Percentiles rank a stretch among this genome's conserved stretches.
These are phyloP conservation scores for Capitella teleta DNA, from an alignment of 1,140 invertebrate genomes.

Conservation along the genomic window DNA sequence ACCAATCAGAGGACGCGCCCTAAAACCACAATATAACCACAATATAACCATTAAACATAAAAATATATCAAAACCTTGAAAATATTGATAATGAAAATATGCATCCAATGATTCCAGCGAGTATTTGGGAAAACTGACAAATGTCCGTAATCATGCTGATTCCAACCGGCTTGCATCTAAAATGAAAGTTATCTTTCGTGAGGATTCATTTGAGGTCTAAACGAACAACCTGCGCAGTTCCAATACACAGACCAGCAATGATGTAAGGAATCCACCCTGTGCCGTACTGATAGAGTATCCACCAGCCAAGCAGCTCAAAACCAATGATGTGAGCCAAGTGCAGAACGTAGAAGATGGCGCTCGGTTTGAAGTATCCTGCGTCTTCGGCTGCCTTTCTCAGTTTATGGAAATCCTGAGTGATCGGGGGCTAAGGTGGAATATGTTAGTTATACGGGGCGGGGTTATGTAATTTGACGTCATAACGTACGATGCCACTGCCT, in stretches of 20 bases:
- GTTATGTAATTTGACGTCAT: neutral
- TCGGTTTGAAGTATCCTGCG: conserved; percentile 26
- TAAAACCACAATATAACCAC: neutral
- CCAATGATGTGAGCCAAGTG: conserved; percentile 29
- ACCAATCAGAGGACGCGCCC: conserved; percentile 17
- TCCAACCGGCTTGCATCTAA: conserved; percentile 40
- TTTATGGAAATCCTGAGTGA: conserved; percentile 28
- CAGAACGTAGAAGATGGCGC: conserved; percentile 26
- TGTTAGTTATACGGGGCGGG: neutral
- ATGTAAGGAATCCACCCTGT: conserved; percentile 18
- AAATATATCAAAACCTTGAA: conserved; percentile 23
- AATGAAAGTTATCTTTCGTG: neutral
- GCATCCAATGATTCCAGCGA: conserved; percentile 29
- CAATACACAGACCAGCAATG: conserved; percentile 18
- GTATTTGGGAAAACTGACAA: conserved; percentile 35
- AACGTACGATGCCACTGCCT: neutral
- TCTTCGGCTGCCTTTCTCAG: conserved; percentile 25
- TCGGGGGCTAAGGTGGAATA: conserved; percentile 17
- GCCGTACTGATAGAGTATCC: conserved; percentile 20
- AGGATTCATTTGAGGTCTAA: neutral
- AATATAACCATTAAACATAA: neutral
- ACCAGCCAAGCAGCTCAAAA: conserved; percentile 24
- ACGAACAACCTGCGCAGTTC: conserved; percentile 30
- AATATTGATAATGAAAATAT: conserved; percentile 33
- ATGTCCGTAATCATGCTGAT: conserved; percentile 43